Evolutionary conservation across 2,888 invertebrate species (phyloP).

Genomic region (Microdon myrmicae): DNA sequence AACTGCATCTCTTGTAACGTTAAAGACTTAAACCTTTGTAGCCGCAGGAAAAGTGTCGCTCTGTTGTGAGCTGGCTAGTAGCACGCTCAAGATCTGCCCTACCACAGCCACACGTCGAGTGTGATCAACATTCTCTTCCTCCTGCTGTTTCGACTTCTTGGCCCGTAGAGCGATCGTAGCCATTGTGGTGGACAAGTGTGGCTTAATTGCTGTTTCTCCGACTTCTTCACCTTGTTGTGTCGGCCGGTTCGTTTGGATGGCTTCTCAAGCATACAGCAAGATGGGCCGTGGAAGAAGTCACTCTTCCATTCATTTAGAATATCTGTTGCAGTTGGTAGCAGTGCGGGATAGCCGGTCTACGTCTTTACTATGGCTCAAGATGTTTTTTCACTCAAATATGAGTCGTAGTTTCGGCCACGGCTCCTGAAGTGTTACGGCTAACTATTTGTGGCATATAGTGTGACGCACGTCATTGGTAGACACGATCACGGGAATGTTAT

Average conservation of each 20-base stretch:
- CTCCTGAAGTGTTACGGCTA: too few species aligned
- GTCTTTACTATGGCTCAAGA: too few species aligned
- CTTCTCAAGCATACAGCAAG: constrained; percentile 7
- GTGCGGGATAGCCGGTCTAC: too few species aligned
- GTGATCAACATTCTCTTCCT: constrained; percentile 35
- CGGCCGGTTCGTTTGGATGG: constrained; percentile 28
- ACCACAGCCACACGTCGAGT: constrained; percentile 19
- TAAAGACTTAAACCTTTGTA: constrained; percentile 48
- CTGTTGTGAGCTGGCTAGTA: constrained; percentile 18
- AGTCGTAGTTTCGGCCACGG: too few species aligned
- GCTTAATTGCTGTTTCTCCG: constrained; percentile 35
- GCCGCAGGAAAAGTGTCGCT: constrained; percentile 43
- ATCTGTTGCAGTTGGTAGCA: constrained; percentile 49
- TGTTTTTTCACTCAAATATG: too few species aligned
- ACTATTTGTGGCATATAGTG: too few species aligned
- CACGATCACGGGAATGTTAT: constrained; percentile 28
- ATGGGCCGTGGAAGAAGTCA: not conserved
- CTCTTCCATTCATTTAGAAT: constrained; percentile 40
- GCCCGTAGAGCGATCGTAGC: too few species aligned
- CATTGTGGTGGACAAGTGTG: constrained; percentile 22
- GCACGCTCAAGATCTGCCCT: constrained; percentile 32
- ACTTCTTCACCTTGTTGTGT: constrained; percentile 29
- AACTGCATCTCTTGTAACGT: constrained; percentile 49
- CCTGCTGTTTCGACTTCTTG: too few species aligned
- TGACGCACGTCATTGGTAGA: too few species aligned